A percentile compares a stretch with the other conserved stretches of the same genome.
Evolutionary conservation across 2,888 invertebrate species (phyloP).

Genomic region (Eilema sororculum): DNA sequence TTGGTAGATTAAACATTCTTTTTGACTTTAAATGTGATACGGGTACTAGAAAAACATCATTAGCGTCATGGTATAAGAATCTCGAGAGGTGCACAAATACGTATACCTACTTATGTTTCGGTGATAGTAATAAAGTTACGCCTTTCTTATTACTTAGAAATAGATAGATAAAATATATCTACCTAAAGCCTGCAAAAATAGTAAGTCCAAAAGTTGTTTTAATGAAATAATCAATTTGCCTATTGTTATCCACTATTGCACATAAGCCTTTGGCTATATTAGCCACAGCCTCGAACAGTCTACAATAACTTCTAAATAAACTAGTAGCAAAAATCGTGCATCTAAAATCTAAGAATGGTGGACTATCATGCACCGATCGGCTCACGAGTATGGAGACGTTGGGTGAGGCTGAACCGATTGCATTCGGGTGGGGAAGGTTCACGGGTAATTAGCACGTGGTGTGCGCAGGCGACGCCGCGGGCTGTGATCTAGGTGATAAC

Average conservation of each 20-base stretch:
- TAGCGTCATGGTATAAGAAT: neutral
- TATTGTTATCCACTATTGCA: neutral
- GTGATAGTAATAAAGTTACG: neutral
- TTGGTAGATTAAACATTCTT: neutral
- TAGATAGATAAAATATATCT: too few relatives aligned
- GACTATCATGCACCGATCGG: slow-evolving; percentile 44
- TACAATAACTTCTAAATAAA: slow-evolving; percentile 35
- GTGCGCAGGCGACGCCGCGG: slow-evolving; percentile 60
- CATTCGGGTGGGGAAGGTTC: slow-evolving; percentile 36
- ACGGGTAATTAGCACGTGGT: slow-evolving; percentile 61
- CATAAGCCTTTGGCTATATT: too few relatives aligned
- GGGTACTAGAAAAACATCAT: neutral
- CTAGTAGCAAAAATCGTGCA: slow-evolving; percentile 54
- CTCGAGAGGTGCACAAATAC: neutral
- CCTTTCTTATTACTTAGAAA: too few relatives aligned
- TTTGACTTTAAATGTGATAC: neutral
- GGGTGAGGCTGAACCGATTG: slow-evolving; percentile 32
- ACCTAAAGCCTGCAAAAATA: too few relatives aligned
- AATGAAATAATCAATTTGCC: neutral
- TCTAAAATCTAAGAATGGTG: slow-evolving; percentile 55
- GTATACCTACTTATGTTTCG: too few relatives aligned
- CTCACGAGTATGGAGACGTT: slow-evolving; percentile 54
- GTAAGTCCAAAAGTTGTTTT: neutral
- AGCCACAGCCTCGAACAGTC: too few relatives aligned
- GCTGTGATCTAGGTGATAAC: slow-evolving; percentile 42